These are phyloP conservation scores for Sinohyriopsis cumingii DNA, from an alignment of 2,888 invertebrate species.

Conservation along the genomic window DNA sequence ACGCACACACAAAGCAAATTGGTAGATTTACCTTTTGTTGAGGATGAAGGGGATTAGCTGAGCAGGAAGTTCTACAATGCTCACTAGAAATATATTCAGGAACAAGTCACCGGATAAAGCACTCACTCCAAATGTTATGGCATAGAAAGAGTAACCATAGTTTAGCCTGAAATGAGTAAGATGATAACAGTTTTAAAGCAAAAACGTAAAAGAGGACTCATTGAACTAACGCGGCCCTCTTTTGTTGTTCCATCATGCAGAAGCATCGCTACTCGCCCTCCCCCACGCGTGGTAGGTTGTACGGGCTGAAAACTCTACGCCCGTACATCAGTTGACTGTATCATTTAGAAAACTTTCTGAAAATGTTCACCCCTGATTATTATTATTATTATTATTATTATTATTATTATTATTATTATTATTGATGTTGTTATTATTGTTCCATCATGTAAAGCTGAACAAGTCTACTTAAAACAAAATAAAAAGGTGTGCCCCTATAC, in stretches of 20 bases:
- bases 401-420: too few relatives aligned
- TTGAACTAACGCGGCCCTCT: background rate
- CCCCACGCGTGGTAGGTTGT: too few relatives aligned
- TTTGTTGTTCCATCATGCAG: background rate
- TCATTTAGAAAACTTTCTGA: too few relatives aligned
- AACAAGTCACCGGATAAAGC: slow-evolving; percentile 23
- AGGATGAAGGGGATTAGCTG: slow-evolving; percentile 20
- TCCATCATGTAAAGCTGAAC: too few relatives aligned
- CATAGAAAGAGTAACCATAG: slow-evolving; percentile 24
- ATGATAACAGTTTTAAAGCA: background rate
- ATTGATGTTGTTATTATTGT: too few relatives aligned
- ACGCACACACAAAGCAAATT: too few relatives aligned
- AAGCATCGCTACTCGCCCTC: background rate
- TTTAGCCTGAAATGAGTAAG: slow-evolving; percentile 20
- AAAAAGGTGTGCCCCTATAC: too few relatives aligned
- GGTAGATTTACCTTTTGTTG: slow-evolving; percentile 20
- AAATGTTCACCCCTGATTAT: too few relatives aligned
- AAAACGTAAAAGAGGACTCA: background rate
- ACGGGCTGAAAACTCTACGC: too few relatives aligned
- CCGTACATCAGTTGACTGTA: too few relatives aligned
- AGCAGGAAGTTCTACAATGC: slow-evolving; percentile 17
- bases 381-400: too few relatives aligned
- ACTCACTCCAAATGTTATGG: slow-evolving; percentile 26
- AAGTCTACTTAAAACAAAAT: too few relatives aligned
- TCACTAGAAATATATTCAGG: slow-evolving; percentile 24